Base-by-base conservation (phyloP, 1,140 invertebrate species). In the Zaprionus inermis region DNA sequence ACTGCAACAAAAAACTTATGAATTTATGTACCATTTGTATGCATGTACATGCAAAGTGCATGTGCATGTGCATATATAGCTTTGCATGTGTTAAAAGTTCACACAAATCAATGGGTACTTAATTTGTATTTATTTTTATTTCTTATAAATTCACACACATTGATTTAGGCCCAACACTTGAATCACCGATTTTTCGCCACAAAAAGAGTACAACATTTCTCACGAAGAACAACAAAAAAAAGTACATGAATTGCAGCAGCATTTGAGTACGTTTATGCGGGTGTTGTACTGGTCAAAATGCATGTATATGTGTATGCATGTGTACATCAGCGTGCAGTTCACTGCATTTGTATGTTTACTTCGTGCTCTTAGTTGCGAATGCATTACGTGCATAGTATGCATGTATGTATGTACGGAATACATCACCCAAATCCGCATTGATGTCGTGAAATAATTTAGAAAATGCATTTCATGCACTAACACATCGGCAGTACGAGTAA, bases 81-180 rank as follows among this genome's bases (percentile, higher is more conserved):
- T 51, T 18, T 57, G 24, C 41, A 34, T 57, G 52, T 72, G 63
- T 30, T 46, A 57, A 72, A 57, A 65, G 60, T 41, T 54, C 36
- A 72, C 44, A 59, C 36, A 49, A 56, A 24, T 41, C 49, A 34
- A 51, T 22, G 54, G 24, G 52, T 61, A 28, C n/a, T 18, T 44
- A 34, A 51, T 34, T 41, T n/a, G 30, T 74, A 70, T 56, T 69
- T 74, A 58, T 64, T 70, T 52, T 59, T 41, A 69, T 57, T 79
- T 72, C 20, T 75, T 75, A 64, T 71, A 49, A 80, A 69, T 76
- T 84, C 71, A 78, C 71, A 73, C 80, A 70, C 61, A 54, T 77
- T 66, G 72, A 64, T 46, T 72, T 72, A 54, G 58, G 61, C 55
- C 20, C 22, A 72, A 51, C 77, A 85, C 56, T 83, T 77, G n/a